Evolutionary conservation across 2,888 invertebrate species (phyloP).

Genomic region (Thyatira batis): DNA sequence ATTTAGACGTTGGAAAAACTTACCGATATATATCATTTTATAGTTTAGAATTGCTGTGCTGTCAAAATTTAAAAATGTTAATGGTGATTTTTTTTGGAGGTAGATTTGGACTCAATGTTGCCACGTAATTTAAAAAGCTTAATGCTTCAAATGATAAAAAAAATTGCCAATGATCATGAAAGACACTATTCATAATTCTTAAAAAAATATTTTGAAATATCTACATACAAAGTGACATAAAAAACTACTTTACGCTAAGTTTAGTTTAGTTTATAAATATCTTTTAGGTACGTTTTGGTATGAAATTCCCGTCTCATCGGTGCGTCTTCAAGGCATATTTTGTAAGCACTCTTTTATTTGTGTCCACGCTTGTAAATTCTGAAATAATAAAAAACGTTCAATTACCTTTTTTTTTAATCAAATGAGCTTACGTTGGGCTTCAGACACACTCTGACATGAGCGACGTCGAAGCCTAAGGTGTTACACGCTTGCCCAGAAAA

Average conservation of each 20-base stretch:
- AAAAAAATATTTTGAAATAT: conserved; percentile 16
- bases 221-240: conserved; percentile 52
- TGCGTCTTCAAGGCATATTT: conserved; percentile 83
- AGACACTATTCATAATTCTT: too few relatives aligned
- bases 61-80: not conserved
- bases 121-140: too few relatives aligned
- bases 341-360: conserved; percentile 89
- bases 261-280: conserved; percentile 33
- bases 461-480: too few relatives aligned
- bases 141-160: conserved; percentile 6
- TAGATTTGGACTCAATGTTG: too few relatives aligned
- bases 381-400: conserved; percentile 36
- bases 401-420: too few relatives aligned
- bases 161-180: not conserved
- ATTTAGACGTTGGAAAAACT: not conserved
- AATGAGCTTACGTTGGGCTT: too few relatives aligned
- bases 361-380: conserved; percentile 90
- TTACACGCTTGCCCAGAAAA: too few relatives aligned
- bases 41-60: too few relatives aligned
- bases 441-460: too few relatives aligned
- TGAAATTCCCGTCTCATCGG: conserved; percentile 18
- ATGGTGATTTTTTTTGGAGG: too few relatives aligned
- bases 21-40: not conserved
- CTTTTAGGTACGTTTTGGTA: conserved; percentile 52
- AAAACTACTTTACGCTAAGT: conserved; percentile 45